Percentiles rank a stretch among this genome's conserved stretches.
Evolutionary conservation across 2,888 invertebrate genomes (phyloP).

Genomic region (Rhingia campestris): DNA sequence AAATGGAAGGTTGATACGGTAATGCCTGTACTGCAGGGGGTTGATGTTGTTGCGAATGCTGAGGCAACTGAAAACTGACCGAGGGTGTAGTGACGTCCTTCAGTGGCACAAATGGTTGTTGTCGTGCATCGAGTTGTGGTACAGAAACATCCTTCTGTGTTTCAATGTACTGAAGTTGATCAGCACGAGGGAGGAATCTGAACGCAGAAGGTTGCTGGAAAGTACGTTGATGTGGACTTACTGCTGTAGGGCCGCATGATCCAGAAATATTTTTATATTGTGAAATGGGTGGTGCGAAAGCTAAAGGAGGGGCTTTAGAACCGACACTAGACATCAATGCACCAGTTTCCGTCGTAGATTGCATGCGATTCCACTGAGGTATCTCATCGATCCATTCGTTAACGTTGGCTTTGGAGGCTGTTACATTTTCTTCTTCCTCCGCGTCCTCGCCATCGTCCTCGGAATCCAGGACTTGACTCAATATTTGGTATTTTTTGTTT

Average conservation of each 20-base stretch:
- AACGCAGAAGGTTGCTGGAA: background rate
- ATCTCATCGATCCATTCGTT: background rate
- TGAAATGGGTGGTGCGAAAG: background rate
- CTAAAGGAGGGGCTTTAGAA: background rate
- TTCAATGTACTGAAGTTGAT: background rate
- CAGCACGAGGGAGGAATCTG: background rate
- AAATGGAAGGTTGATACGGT: background rate
- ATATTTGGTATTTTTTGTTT: conserved; percentile 14
- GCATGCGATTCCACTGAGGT: background rate
- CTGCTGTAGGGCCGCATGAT: background rate
- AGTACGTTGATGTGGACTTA: background rate
- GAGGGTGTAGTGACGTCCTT: background rate
- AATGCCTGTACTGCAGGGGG: background rate
- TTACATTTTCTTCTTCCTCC: background rate
- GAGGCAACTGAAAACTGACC: background rate
- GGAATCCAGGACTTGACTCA: conserved; percentile 7
- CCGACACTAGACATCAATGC: too few species aligned
- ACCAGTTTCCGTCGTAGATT: conserved; percentile 4
- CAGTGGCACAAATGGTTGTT: background rate
- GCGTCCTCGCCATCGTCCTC: conserved; percentile 1
- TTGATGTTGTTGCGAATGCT: background rate
- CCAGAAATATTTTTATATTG: background rate
- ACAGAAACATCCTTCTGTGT: background rate
- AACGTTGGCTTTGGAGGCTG: background rate
- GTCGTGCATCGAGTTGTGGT: background rate